Conservation (phyloP, 1,140 invertebrate genomes). For the Mactra quadrangularis region DNA sequence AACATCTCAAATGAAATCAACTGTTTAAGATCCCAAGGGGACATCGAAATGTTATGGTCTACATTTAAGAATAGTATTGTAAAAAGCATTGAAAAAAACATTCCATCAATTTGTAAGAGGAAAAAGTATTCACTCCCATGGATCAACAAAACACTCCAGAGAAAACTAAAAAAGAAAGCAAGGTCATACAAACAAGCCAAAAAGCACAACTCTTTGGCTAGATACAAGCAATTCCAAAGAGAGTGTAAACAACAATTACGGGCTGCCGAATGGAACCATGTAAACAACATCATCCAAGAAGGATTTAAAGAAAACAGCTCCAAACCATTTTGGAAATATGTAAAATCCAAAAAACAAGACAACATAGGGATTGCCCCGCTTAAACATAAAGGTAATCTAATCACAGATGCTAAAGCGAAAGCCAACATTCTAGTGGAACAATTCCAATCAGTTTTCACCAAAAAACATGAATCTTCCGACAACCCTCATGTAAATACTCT, state of each 20-base stretch:
- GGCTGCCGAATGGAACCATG: neutral
- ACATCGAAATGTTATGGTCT: neutral
- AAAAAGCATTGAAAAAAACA: neutral
- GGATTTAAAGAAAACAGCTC: constrained; percentile 40
- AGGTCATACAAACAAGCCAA: constrained; percentile 1
- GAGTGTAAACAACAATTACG: neutral
- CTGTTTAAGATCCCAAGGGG: too few species aligned
- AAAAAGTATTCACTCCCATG: neutral
- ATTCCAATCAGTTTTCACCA: neutral
- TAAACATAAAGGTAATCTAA: constrained; percentile 11
- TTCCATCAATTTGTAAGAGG: neutral
- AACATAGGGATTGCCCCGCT: constrained; percentile 50
- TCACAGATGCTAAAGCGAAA: constrained; percentile 34
- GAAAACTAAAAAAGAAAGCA: neutral
- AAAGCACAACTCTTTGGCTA: neutral
- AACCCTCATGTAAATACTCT: neutral
- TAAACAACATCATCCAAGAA: constrained; percentile 39
- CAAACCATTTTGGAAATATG: constrained; percentile 41
- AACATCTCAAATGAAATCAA: too few species aligned
- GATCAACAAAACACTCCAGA: neutral
- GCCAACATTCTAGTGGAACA: constrained; percentile 45
- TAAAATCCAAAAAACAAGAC: constrained; percentile 35
- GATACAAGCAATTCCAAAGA: neutral
- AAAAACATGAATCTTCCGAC: too few species aligned
- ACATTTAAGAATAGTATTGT: neutral